Evolutionary conservation across 2,113 vertebrate species (phyloP), one percentile per base, ranked within the genome.

Genomic region (Microcebus ravelobensis): DNA sequence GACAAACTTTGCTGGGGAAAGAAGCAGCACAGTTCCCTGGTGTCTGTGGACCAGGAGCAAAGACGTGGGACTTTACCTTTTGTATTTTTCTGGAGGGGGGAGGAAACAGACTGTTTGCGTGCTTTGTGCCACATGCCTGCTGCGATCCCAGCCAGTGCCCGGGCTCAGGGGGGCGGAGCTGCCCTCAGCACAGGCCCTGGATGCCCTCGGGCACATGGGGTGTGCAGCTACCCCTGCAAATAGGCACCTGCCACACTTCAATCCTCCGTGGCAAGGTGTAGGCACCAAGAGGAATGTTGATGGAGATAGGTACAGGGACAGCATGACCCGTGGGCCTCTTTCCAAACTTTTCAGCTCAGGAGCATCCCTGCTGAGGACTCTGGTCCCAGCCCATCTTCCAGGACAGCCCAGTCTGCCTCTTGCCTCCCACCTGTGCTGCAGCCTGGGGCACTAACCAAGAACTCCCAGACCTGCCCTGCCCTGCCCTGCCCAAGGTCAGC

Each of bases 71-170:
- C 67, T 89, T 91, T 25, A 94, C 96, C 97, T 97, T 99, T 98
- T 98, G 96, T 98, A 98, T 96, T 98, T 98, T 98, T 97, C 96
- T 98, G 94, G 90, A 97, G 83, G 87, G 93, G 93, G 95, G 61
- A 80, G 7, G 34, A 48, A 63, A 77, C 95, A 77, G 93, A 97
- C 95, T 89, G 95, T 95, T 96, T 97, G 98, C 98, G 98, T 98
- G 98, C 96, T 85, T 98, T 91, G 96, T 96, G 97, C 95, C 95
- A 92, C 98, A 12, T 0, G 25, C 57, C 74, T 65, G n/a, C 34
- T 11, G 48, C 0, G 0, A 48, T 11, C 85, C 67, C 50, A 82
- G 82, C 42, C 13, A 3, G 45, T 9, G 23, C 21, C 65, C n/a
- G 14, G 61, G 55, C n/a, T 18, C 87, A 42, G 63, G 31, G 63